Conservation (phyloP, 1,140 invertebrate genomes). For the Dinoponera quadriceps region DNA sequence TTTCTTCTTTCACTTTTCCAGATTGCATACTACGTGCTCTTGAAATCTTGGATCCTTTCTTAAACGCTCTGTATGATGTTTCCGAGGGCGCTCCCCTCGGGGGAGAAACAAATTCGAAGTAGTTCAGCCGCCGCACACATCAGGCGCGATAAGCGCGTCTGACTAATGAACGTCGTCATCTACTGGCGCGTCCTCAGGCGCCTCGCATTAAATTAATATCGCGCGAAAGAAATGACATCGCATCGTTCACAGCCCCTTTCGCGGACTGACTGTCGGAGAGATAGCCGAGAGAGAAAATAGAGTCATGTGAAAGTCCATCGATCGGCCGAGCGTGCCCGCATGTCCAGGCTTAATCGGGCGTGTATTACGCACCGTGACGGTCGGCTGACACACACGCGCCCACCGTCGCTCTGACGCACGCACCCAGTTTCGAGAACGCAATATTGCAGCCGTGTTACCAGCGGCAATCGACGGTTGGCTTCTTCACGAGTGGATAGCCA, state of each 20-base stretch:
- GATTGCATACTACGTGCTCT: too few species aligned
- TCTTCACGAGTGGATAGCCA: slow-evolving; percentile 40
- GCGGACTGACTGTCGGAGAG: neutral
- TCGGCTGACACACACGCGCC: slow-evolving; percentile 4
- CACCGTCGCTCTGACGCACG: slow-evolving; percentile 31
- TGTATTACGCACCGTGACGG: slow-evolving; percentile 16
- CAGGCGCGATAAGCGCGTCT: too few species aligned
- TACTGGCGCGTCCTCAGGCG: too few species aligned
- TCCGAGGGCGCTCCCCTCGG: too few species aligned
- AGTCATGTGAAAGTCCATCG: slow-evolving; percentile 46
- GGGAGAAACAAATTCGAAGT: too few species aligned
- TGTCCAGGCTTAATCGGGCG: slow-evolving; percentile 51
- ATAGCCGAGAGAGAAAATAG: slow-evolving; percentile 21
- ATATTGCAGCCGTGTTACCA: slow-evolving; percentile 47
- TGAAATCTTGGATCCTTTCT: too few species aligned
- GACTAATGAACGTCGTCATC: too few species aligned
- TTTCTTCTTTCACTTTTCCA: too few species aligned
- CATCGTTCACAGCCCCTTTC: slow-evolving; percentile 26
- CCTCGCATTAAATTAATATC: slow-evolving; percentile 1
- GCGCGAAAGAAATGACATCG: neutral
- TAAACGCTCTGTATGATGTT: too few species aligned
- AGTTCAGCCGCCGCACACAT: too few species aligned
- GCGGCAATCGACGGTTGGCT: slow-evolving; percentile 44
- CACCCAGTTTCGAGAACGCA: slow-evolving; percentile 42
- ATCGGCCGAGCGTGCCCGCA: slow-evolving; percentile 28